A percentile compares a stretch with the other conserved stretches of the same genome.
These are phyloP conservation scores for Philopedon plagiatum DNA, from an alignment of 2,888 invertebrate species.

Conservation along the genomic window DNA sequence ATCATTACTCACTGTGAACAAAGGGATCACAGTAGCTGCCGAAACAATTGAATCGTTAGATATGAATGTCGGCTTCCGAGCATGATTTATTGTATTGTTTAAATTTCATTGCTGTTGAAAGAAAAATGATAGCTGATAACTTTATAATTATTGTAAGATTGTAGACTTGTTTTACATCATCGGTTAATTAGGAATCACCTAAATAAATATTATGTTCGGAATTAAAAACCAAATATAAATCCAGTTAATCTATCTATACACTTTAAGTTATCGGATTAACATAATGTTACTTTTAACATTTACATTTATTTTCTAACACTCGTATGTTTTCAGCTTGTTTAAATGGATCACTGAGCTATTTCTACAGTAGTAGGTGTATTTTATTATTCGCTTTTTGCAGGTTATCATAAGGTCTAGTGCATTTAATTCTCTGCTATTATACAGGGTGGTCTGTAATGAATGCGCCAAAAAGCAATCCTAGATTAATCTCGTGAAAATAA, in stretches of 20 bases:
- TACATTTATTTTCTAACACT: no score
- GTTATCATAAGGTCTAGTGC: no score
- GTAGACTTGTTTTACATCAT: background rate
- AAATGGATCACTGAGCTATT: no score
- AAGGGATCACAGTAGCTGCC: constrained; percentile 57
- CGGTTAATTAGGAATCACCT: constrained; percentile 3
- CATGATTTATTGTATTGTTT: constrained; percentile 52
- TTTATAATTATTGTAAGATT: constrained; percentile 27
- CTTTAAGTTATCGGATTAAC: background rate
- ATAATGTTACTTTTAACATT: no score
- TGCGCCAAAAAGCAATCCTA: no score
- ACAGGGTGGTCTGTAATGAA: no score
- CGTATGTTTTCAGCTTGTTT: no score
- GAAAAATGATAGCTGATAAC: constrained; percentile 41
- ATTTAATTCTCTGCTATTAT: no score
- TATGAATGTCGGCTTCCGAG: constrained; percentile 49
- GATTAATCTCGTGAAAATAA: no score
- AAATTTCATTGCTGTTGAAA: constrained; percentile 36
- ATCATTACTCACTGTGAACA: constrained; percentile 51
- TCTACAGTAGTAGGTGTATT: no score
- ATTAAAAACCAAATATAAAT: background rate
- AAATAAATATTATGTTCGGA: background rate
- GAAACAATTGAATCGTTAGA: constrained; percentile 55
- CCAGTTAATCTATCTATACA: background rate
- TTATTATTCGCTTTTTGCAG: no score